These are phyloP conservation scores for Dinomys branickii DNA, from an alignment of 2,113 vertebrate species.

Conservation along the genomic window DNA sequence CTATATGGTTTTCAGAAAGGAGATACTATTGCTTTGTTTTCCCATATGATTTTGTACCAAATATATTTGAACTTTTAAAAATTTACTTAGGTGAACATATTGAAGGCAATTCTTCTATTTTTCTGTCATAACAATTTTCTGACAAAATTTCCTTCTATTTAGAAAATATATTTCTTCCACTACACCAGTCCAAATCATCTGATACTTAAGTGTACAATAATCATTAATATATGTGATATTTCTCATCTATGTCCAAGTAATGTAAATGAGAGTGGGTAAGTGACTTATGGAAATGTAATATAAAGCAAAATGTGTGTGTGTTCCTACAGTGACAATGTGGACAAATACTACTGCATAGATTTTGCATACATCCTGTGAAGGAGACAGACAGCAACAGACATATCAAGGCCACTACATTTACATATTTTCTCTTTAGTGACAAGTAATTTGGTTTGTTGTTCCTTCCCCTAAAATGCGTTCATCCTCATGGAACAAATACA, in stretches of 20 bases:
- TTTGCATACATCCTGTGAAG: not conserved
- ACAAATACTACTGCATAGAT: not conserved
- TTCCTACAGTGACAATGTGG: not conserved
- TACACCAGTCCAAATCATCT: not conserved
- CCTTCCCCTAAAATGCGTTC: not conserved
- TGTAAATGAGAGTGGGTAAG: not conserved
- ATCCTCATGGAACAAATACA: not conserved
- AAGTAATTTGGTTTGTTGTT: not conserved
- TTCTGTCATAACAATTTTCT: not conserved
- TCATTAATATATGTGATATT: not conserved
- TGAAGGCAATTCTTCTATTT: not conserved
- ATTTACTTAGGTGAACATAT: not conserved
- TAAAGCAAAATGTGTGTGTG: not conserved
- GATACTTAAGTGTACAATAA: not conserved
- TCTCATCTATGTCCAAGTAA: not conserved
- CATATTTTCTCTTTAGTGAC: not conserved
- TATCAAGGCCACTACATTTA: not conserved
- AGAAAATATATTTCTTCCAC: not conserved
- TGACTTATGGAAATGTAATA: not conserved
- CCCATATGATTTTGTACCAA: not conserved
- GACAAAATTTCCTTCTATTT: not conserved
- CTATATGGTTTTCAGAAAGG: not conserved
- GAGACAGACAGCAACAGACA: not conserved
- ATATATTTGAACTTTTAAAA: not conserved
- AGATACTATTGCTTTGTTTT: not conserved